Evolutionary conservation across 1,140 invertebrate species (phyloP).

Genomic region (Plectus sambesii): DNA sequence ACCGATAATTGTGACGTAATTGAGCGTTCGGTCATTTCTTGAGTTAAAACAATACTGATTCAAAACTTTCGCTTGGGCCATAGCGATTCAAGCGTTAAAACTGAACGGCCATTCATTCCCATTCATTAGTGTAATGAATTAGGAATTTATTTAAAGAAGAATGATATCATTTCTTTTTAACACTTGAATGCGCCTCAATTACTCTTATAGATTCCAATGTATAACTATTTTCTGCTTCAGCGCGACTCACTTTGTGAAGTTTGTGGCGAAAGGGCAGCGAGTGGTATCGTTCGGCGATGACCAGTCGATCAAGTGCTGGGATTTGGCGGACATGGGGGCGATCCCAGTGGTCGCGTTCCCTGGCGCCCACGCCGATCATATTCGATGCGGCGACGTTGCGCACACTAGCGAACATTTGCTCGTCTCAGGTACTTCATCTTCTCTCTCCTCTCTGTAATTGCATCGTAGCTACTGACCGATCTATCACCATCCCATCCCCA

Average conservation of each 20-base stretch:
- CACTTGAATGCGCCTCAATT: too few relatives aligned
- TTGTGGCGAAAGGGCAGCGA: slow-evolving; percentile 64
- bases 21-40: too few relatives aligned
- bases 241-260: slow-evolving; percentile 68
- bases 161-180: too few relatives aligned
- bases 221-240: slow-evolving; percentile 47
- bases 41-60: too few relatives aligned
- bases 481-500: too few relatives aligned
- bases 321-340: slow-evolving; percentile 20
- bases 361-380: slow-evolving; percentile 56
- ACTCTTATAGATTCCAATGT: slow-evolving; percentile 6
- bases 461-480: too few relatives aligned
- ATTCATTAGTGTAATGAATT: too few relatives aligned
- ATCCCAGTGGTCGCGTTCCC: slow-evolving; percentile 11
- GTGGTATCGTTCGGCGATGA: slow-evolving; percentile 86
- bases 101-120: too few relatives aligned
- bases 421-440: slow-evolving; percentile 21
- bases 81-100: too few relatives aligned
- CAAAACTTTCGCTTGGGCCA: too few relatives aligned
- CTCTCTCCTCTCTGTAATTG: slow-evolving; percentile 6
- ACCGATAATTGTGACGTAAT: too few relatives aligned
- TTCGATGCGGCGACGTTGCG: slow-evolving; percentile 66
- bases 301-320: slow-evolving; percentile 56
- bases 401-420: slow-evolving; percentile 60
- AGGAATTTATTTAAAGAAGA: too few relatives aligned